phyloP scores from a whole-genome alignment of 1,140 invertebrate genomes.

The Platyura marginata region DNA sequence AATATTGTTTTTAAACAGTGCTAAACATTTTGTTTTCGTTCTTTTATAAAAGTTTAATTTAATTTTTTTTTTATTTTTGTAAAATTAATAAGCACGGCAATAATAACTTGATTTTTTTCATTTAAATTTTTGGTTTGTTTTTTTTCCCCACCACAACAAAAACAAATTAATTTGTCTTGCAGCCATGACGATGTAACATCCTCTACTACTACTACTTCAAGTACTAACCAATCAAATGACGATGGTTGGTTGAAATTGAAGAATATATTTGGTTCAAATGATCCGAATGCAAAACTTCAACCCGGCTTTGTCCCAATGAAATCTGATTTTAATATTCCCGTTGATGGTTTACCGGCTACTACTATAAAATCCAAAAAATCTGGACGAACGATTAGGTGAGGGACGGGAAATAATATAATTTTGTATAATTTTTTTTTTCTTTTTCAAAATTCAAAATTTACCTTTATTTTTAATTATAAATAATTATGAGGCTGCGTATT shows the following conservation, averaged over 20 bases:
- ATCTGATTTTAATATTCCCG: conserved; percentile 22
- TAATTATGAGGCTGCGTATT: too few relatives aligned
- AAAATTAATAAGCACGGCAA: too few relatives aligned
- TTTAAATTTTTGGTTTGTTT: too few relatives aligned
- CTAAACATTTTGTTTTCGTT: too few relatives aligned
- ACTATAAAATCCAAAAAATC: conserved; percentile 17
- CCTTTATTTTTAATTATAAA: too few relatives aligned
- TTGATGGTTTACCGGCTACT: conserved; percentile 15
- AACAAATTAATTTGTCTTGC: conserved; percentile 2
- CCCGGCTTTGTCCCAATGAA: background rate
- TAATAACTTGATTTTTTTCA: too few relatives aligned
- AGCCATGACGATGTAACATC: conserved; percentile 13
- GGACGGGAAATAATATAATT: too few relatives aligned
- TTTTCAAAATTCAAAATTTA: too few relatives aligned
- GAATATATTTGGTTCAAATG: conserved; percentile 17
- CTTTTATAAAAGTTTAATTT: too few relatives aligned
- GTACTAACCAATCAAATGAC: conserved; percentile 4
- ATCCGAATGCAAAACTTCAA: background rate
- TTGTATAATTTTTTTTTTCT: conserved; percentile 8
- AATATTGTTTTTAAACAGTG: too few relatives aligned
- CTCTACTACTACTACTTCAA: conserved; percentile 16
- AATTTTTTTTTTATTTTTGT: too few relatives aligned
- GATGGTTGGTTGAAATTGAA: conserved; percentile 23
- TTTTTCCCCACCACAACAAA: too few relatives aligned
- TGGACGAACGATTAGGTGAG: conserved; percentile 26